phyloP scores from a whole-genome alignment of 2,797 vertebrate species.

The Cossypha polioptera region DNA sequence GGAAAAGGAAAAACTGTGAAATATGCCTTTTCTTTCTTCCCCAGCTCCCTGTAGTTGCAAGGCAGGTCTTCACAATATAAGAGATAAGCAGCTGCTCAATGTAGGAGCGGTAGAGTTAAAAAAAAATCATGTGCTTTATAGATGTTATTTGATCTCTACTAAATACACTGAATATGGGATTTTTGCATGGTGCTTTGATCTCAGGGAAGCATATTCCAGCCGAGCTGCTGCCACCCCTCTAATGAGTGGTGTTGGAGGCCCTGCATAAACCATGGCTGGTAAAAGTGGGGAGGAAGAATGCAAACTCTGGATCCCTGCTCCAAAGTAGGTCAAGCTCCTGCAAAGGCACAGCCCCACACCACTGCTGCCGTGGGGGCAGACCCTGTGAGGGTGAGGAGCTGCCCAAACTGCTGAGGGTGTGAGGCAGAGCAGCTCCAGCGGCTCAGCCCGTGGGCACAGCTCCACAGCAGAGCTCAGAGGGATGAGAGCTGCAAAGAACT shows the following conservation, averaged over 20 bases:
- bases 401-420: background rate
- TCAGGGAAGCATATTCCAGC: background rate
- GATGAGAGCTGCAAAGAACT: background rate
- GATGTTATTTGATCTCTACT: conserved; percentile 35
- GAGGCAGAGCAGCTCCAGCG: background rate
- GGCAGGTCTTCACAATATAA: background rate
- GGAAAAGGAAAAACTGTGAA: background rate
- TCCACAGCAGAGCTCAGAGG: background rate
- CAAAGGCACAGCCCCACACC: rapidly evolving
- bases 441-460: background rate
- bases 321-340: conserved; percentile 32
- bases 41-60: background rate
- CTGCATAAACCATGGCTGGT: background rate
- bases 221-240: conserved; percentile 17
- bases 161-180: conserved; percentile 29
- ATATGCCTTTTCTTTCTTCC: background rate
- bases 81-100: conserved; percentile 5
- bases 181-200: conserved; percentile 44
- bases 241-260: conserved; percentile 30
- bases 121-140: background rate
- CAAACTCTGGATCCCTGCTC: background rate
- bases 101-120: background rate
- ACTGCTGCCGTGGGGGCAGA: background rate
- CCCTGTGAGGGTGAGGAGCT: background rate
- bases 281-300: background rate